A percentile compares a stretch with the other conserved stretches of the same genome.
These are phyloP conservation scores for Cactoblastis cactorum DNA, from an alignment of 2,888 invertebrate genomes.

Conservation along the genomic window DNA sequence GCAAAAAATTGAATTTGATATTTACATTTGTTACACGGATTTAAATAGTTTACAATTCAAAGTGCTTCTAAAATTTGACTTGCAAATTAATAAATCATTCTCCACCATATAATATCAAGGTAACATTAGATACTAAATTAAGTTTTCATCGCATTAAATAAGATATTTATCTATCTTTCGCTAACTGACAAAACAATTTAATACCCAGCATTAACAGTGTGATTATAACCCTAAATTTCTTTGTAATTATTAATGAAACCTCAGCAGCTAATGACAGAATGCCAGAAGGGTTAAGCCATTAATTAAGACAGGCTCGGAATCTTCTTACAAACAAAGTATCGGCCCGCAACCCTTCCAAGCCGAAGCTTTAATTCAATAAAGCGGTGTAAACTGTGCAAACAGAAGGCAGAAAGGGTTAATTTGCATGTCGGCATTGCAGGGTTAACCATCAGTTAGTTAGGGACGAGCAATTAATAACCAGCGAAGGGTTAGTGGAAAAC, in stretches of 20 bases:
- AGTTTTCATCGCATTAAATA: too few relatives aligned
- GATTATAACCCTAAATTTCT: slow-evolving; percentile 48
- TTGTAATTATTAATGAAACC: slow-evolving; percentile 55
- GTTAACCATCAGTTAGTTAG: slow-evolving; percentile 76
- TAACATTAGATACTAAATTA: too few relatives aligned
- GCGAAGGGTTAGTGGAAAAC: slow-evolving; percentile 52
- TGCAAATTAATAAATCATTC: background rate
- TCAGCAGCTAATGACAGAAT: slow-evolving; percentile 59
- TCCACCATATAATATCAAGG: background rate
- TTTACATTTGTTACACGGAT: slow-evolving; percentile 5
- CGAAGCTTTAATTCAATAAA: slow-evolving; percentile 72
- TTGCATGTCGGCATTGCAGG: slow-evolving; percentile 72
- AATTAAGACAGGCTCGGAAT: slow-evolving; percentile 62
- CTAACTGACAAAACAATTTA: slow-evolving; percentile 23
- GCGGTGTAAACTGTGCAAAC: slow-evolving; percentile 69
- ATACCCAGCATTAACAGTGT: slow-evolving; percentile 43
- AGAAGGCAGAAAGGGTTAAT: slow-evolving; percentile 74
- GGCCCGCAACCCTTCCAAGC: slow-evolving; percentile 65
- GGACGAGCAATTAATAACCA: slow-evolving; percentile 65
- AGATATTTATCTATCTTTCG: too few relatives aligned
- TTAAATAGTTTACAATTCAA: slow-evolving; percentile 8
- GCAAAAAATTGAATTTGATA: background rate
- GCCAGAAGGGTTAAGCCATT: slow-evolving; percentile 60
- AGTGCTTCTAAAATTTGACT: background rate
- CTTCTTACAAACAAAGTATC: slow-evolving; percentile 71